phyloP scores from a whole-genome alignment of 2,113 vertebrate genomes.

The Monopterus albus region DNA sequence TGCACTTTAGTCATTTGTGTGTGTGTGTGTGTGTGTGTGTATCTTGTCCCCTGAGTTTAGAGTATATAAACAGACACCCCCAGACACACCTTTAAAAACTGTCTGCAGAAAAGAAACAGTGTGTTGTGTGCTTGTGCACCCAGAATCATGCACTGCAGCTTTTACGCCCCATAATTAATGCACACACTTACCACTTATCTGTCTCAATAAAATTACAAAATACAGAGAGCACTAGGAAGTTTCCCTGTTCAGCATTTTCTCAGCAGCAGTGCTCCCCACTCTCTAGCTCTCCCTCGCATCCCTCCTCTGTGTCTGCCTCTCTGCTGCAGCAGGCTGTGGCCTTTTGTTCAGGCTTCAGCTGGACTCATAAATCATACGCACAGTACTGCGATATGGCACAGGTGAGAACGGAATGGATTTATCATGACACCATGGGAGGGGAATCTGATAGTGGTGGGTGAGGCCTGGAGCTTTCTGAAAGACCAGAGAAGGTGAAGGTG shows the following conservation, averaged over 20 bases:
- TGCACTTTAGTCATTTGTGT: conserved; percentile 20
- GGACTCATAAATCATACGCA: conserved; percentile 72
- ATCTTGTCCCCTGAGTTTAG: conserved; percentile 21
- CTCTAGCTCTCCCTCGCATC: not conserved
- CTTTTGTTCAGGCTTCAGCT: conserved; percentile 63
- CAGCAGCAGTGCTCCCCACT: not conserved
- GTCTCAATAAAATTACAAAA: conserved; percentile 51
- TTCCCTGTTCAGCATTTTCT: conserved; percentile 56
- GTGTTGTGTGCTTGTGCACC: conserved; percentile 15
- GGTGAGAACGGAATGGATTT: conserved; percentile 68
- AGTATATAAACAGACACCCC: conserved; percentile 18
- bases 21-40: not conserved
- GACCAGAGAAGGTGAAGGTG: conserved; percentile 19
- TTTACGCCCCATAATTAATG: conserved; percentile 49
- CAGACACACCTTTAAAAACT: conserved; percentile 45
- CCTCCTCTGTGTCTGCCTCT: conserved; percentile 32
- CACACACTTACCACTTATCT: conserved; percentile 40
- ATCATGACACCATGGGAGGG: conserved; percentile 46
- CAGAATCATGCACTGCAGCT: conserved; percentile 29
- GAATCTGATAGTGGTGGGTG: conserved; percentile 27
- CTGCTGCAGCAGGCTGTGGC: conserved; percentile 39
- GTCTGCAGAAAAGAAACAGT: conserved; percentile 31
- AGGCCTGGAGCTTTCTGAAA: conserved; percentile 34
- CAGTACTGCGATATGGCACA: conserved; percentile 48
- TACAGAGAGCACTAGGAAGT: conserved; percentile 50